Percentiles rank a stretch among this genome's conserved stretches.
Conservation (phyloP, 2,797 vertebrate genomes). For the Urosaurus nigricauda region DNA sequence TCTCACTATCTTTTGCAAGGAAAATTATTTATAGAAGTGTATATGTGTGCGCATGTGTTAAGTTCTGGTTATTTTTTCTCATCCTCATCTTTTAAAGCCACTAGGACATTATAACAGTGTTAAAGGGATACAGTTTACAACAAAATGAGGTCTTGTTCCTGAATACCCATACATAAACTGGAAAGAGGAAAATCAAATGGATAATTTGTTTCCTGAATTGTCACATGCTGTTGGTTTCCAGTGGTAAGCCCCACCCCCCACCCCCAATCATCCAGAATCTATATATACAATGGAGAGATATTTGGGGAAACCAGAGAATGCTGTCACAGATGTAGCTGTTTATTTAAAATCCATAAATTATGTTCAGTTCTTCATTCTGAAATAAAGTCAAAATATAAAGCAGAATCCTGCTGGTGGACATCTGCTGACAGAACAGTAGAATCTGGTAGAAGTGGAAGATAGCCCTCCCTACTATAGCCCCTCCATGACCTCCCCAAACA, state of each 20-base stretch:
- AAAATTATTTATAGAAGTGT: not conserved
- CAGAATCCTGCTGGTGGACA: too few relatives aligned
- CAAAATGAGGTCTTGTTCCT: not conserved
- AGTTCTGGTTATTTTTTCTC: not conserved
- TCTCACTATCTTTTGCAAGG: not conserved
- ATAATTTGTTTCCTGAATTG: constrained; percentile 18
- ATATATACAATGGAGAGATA: not conserved
- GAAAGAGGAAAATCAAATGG: not conserved
- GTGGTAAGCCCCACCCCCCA: too few relatives aligned
- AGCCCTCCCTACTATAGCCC: too few relatives aligned
- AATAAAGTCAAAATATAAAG: too few relatives aligned
- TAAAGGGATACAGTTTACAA: not conserved
- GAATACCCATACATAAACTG: not conserved
- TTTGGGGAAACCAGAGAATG: not conserved
- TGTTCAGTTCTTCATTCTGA: not conserved
- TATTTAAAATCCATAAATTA: not conserved
- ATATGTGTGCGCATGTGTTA: not conserved
- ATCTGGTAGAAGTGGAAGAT: too few relatives aligned
- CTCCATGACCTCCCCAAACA: too few relatives aligned
- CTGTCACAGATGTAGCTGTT: not conserved
- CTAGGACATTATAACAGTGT: not conserved
- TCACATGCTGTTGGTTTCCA: not conserved
- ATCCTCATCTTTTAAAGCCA: not conserved
- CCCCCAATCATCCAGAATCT: not conserved
- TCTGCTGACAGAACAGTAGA: too few relatives aligned